Conservation (phyloP, 2,797 vertebrate species). For the Gymnopithys bicolor region DNA sequence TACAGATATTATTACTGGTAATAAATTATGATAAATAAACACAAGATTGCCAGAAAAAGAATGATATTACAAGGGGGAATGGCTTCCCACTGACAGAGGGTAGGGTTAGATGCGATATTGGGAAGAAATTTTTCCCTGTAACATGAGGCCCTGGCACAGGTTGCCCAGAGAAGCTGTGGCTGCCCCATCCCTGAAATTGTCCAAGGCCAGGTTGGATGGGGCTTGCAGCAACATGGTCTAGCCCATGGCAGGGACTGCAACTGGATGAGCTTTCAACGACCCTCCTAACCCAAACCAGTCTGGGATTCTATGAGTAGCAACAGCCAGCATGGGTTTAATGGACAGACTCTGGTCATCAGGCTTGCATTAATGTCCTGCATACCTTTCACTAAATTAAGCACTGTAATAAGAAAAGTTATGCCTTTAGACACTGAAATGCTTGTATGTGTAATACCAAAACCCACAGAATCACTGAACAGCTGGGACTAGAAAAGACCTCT, state of each 20-base stretch:
- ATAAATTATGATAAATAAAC: background rate
- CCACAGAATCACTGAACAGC: too few relatives aligned
- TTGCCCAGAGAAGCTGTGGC: background rate
- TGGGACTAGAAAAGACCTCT: background rate
- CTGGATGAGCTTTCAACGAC: background rate
- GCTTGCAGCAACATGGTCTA: background rate
- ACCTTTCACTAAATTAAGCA: background rate
- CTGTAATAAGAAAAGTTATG: accelerated
- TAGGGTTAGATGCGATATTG: background rate
- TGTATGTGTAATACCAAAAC: accelerated
- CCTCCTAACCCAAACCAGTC: background rate
- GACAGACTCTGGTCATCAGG: background rate
- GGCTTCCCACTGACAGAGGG: background rate
- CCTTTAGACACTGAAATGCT: background rate
- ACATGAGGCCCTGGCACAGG: background rate
- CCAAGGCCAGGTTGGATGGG: background rate
- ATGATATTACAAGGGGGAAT: background rate
- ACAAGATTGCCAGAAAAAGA: background rate
- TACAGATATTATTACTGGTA: too few relatives aligned
- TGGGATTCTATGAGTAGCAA: background rate
- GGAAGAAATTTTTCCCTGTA: background rate
- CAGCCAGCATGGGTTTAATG: background rate
- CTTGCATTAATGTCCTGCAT: background rate
- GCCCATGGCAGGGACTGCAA: background rate
- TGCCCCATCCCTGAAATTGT: background rate